These are phyloP conservation scores for Vicugna pacos DNA, from an alignment of 2,113 vertebrate species.

Conservation along the genomic window DNA sequence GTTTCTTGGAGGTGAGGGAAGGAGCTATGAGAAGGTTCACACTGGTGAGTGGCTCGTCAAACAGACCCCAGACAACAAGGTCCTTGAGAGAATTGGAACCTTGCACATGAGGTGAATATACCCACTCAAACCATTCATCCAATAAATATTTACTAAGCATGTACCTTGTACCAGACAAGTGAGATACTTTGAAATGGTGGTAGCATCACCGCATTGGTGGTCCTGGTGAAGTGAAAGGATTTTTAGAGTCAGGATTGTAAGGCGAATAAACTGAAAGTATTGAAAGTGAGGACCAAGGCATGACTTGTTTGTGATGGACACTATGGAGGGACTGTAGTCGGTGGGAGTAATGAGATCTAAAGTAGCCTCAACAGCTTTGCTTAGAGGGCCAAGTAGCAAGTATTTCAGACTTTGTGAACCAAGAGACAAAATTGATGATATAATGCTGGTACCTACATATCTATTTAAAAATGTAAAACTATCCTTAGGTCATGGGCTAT, in stretches of 20 bases:
- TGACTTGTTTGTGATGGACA: neutral
- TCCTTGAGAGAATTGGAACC: neutral
- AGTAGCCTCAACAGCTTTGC: neutral
- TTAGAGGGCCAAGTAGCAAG: neutral
- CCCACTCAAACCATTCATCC: neutral
- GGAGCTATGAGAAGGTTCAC: neutral
- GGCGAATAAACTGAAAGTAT: neutral
- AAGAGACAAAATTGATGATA: neutral
- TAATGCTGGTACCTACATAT: neutral
- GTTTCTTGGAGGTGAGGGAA: neutral
- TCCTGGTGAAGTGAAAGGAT: neutral
- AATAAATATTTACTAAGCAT: neutral
- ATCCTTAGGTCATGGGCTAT: neutral
- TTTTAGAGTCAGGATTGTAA: neutral
- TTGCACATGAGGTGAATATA: neutral
- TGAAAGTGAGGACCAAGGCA: neutral
- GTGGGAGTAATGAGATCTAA: neutral
- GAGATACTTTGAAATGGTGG: neutral
- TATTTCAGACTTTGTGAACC: neutral
- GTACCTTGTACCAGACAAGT: neutral
- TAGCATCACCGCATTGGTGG: fast-evolving
- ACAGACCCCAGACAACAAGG: fast-evolving
- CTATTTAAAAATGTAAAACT: neutral
- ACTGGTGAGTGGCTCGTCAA: neutral
- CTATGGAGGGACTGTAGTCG: neutral